Evolutionary conservation across 2,797 vertebrate genomes (phyloP).

Genomic region (Siniperca obscura): DNA sequence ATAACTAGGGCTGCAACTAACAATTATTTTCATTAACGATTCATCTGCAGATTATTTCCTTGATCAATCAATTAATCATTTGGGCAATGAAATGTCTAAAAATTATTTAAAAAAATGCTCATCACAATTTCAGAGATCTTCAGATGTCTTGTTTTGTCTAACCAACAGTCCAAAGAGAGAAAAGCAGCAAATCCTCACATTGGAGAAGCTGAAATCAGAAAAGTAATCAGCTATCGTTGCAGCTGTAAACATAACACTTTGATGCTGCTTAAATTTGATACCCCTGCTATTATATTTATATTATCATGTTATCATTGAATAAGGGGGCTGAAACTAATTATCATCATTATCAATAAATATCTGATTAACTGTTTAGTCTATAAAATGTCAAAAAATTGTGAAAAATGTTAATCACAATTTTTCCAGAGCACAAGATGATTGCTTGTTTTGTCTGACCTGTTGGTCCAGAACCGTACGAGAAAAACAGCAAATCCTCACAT

Average conservation of each 20-base stretch:
- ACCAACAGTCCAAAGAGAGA: background rate
- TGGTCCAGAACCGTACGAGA: fast-evolving
- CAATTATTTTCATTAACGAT: background rate
- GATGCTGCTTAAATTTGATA: background rate
- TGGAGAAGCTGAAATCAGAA: background rate
- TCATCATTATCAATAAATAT: background rate
- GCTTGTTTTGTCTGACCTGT: background rate
- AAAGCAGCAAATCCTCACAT: background rate
- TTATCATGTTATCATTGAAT: background rate
- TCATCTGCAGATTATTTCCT: background rate
- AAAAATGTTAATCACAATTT: background rate
- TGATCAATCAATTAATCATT: background rate
- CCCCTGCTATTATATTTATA: background rate
- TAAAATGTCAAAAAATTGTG: background rate
- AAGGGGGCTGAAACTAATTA: background rate
- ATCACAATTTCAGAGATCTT: background rate
- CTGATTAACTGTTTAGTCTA: background rate
- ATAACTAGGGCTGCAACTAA: background rate
- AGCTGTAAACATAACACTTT: too few species aligned
- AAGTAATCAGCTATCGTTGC: background rate
- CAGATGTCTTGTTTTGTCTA: background rate
- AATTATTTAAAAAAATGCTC: background rate
- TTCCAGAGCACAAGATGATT: background rate
- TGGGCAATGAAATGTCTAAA: background rate
- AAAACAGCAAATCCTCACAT: background rate